phyloP scores from a whole-genome alignment of 1,140 invertebrate species.

The Sarcophaga bullata region DNA sequence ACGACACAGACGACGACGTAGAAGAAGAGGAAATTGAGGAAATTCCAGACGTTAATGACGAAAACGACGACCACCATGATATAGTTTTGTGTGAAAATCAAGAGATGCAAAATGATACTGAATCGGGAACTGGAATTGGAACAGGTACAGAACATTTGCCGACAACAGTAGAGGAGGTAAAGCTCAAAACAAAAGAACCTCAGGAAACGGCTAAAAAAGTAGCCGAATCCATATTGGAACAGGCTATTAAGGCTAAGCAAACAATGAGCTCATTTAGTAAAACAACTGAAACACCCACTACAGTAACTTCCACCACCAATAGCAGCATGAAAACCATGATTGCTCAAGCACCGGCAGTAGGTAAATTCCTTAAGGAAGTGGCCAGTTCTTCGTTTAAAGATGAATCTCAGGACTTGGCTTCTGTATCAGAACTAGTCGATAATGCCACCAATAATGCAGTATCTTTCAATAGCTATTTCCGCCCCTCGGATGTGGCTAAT shows the following conservation, averaged over 20 bases:
- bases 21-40: slow-evolving; percentile 71
- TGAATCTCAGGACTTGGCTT: slow-evolving; percentile 74
- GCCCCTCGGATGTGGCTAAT: slow-evolving; percentile 65
- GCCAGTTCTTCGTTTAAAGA: slow-evolving; percentile 65
- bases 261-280: slow-evolving; percentile 25
- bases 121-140: too few relatives aligned
- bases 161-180: slow-evolving; percentile 30
- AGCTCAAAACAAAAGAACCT: background rate
- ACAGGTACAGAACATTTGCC: background rate
- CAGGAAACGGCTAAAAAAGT: slow-evolving; percentile 66
- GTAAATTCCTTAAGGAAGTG: slow-evolving; percentile 61
- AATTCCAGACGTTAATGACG: slow-evolving; percentile 74
- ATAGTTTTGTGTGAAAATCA: background rate
- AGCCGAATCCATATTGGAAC: slow-evolving; percentile 68
- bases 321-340: slow-evolving; percentile 58
- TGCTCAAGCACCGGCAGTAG: slow-evolving; percentile 61
- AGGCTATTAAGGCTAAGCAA: slow-evolving; percentile 68
- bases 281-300: background rate
- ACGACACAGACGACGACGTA: slow-evolving; percentile 64
- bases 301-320: slow-evolving; percentile 25
- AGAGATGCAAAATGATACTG: background rate
- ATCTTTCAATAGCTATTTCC: slow-evolving; percentile 72
- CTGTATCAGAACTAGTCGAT: slow-evolving; percentile 80
- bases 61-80: background rate
- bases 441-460: slow-evolving; percentile 78